Evolutionary conservation across 2,888 invertebrate genomes (phyloP).

Genomic region (Ornithoptera alexandrae): DNA sequence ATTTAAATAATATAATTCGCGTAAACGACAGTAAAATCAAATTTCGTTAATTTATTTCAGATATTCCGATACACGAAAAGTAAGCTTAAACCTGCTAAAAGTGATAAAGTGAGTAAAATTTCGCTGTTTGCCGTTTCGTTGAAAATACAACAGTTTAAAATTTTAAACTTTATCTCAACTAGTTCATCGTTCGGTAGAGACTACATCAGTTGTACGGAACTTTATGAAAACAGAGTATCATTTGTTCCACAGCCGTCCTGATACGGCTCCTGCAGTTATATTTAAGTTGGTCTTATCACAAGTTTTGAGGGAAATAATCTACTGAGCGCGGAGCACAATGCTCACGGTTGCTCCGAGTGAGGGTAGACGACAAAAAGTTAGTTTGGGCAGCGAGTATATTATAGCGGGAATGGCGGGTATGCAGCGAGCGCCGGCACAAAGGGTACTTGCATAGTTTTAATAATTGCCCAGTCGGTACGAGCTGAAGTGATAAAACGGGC

Average conservation of each 20-base stretch:
- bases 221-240: too few relatives aligned
- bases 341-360: conserved; percentile 7
- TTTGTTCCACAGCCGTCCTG: neutral
- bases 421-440: conserved; percentile 30
- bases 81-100: too few relatives aligned
- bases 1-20: too few relatives aligned
- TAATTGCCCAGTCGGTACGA: conserved; percentile 36
- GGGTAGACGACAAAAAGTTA: conserved; percentile 21
- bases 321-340: conserved; percentile 13
- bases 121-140: too few relatives aligned
- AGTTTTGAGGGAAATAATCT: conserved; percentile 11
- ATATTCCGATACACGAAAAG: too few relatives aligned
- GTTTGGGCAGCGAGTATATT: conserved; percentile 4
- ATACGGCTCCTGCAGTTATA: neutral
- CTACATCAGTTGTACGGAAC: too few relatives aligned
- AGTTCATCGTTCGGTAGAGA: too few relatives aligned
- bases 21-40: too few relatives aligned
- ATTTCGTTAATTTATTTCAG: too few relatives aligned
- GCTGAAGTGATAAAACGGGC: conserved; percentile 42
- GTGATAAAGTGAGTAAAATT: too few relatives aligned
- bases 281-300: conserved; percentile 15
- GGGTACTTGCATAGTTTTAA: conserved; percentile 31
- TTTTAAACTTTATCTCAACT: too few relatives aligned
- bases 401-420: conserved; percentile 20
- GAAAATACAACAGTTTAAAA: too few relatives aligned